These are phyloP conservation scores for Geothlypis trichas DNA, from an alignment of 2,113 vertebrate genomes.

Conservation along the genomic window DNA sequence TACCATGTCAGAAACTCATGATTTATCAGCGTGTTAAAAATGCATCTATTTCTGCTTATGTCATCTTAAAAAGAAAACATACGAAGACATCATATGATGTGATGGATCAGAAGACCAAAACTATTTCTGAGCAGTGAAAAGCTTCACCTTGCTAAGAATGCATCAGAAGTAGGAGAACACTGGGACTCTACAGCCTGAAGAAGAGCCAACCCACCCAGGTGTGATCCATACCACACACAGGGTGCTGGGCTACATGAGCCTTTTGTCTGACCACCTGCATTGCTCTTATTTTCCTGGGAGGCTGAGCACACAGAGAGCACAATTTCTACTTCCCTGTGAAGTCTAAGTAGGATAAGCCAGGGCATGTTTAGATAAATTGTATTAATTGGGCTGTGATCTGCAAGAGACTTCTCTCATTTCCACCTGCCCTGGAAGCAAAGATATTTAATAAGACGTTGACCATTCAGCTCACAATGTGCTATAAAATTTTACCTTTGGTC, in stretches of 20 bases:
- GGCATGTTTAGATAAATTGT: background rate
- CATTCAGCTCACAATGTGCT: background rate
- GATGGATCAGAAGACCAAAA: background rate
- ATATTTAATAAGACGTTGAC: background rate
- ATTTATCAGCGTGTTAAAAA: background rate
- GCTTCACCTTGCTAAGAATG: background rate
- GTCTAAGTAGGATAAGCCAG: background rate
- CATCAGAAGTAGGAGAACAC: background rate
- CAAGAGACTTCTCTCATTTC: background rate
- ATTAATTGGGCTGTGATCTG: background rate
- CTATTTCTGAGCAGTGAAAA: background rate
- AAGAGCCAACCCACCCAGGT: background rate
- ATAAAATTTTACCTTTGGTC: constrained; percentile 6
- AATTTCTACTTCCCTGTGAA: background rate
- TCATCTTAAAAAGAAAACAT: background rate
- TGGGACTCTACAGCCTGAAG: background rate
- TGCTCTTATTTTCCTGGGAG: background rate
- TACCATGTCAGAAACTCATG: background rate
- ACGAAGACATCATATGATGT: background rate
- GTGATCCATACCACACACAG: background rate
- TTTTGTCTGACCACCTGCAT: background rate
- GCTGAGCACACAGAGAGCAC: background rate
- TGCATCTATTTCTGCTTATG: background rate
- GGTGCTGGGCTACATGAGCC: background rate
- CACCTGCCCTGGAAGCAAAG: constrained; percentile 1